Evolutionary conservation across 2,113 vertebrate species (phyloP), one percentile per base, ranked within the genome.

Genomic region (Zosterops borbonicus): DNA sequence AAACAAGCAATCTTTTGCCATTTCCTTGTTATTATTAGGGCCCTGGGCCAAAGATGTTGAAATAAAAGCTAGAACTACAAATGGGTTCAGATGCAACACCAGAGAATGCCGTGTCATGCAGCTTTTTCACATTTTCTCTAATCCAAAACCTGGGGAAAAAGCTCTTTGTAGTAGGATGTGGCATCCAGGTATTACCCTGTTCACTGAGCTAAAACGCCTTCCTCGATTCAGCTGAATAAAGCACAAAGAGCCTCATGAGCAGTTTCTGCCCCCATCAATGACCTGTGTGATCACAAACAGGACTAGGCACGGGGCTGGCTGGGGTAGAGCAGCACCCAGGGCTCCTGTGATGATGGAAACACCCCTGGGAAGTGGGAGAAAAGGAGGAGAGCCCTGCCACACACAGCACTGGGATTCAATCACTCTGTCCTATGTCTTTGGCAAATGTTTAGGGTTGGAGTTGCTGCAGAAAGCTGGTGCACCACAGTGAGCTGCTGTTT

Each of bases 331-430:
- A 64, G 21, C 23, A 8, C 37, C 14, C 31, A 35, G 11, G 24
- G 17, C 3, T 39, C 4, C 4, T 17, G 12, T 11, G 16, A 17
- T 4, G 10, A 1, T 1, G 35, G 27, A 9, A 47, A 31, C 13
- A 7, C 31, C 16, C 49, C 75, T 53, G 47, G 55, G 58, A 55
- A 9, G 1, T 13, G 21, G n/a, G 23, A 74, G 50, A 37, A 39
- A 46, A 44, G 13, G 20, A 17, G 14, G 4, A 39, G 18, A 87
- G 62, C 37, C 21, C 35, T 55, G 35, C 49, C 64, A 20, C 27
- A 20, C 27, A 3, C 37, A 49, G 14, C 47, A 21, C 5, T 37
- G 63, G 47, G 25, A 28, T 64, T 27, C 68, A n/a, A 9, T 46
- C 49, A 8, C 24, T 39, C 62, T 49, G 27, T 17, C 53, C 49